Base-by-base conservation (phyloP, 2,888 invertebrate species). In the Drosophila ezoana region DNA sequence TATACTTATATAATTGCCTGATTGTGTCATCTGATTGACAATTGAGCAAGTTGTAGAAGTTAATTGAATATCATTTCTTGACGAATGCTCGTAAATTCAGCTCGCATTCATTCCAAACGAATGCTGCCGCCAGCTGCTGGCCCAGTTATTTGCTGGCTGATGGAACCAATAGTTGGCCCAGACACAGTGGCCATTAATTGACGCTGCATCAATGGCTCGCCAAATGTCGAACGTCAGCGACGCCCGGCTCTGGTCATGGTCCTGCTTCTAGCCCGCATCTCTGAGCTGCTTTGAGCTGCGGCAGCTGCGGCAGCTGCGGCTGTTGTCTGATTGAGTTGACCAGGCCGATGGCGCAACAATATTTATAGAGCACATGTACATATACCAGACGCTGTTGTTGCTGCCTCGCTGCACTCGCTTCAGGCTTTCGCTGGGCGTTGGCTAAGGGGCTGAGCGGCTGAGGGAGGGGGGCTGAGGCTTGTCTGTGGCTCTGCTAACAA, bases 401-500 rank as follows among this genome's bases (percentile, higher is more conserved):
- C 32, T 58, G 53, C 47, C 41, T 47, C 35, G 40, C 56, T 43
- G 68, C 45, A 16, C 32, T 57, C 18, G 49, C 41, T 32, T 35
- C 38, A 32, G 14, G 4, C 58, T 35, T 18, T 37, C 28, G 28
- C 8, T 28, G 28, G n/a, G 9, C 38, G 8, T 16, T 28, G 38
- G 2, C 3, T 28, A 28, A 28, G 23, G 16, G 41, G 9, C 13
- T 14, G 8, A 11, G 13, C 8, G 18, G 54, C 52, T 13, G 38
- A 35, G 20, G 23, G 13, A 28, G 14, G 43, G 16, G 28, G 28
- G 51, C 59, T 32, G 45, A 48, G 47, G 20, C 43, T 52, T 67
- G 63, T 67, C 67, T 68, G 72, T 76, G 72, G 67, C 52, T 68
- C 72, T 53, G 51, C 65, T 61, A 74, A 71, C 79, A 79, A 82